These are phyloP conservation scores for Camponotus pennsylvanicus DNA, from an alignment of 1,140 invertebrate species.

Conservation along the genomic window DNA sequence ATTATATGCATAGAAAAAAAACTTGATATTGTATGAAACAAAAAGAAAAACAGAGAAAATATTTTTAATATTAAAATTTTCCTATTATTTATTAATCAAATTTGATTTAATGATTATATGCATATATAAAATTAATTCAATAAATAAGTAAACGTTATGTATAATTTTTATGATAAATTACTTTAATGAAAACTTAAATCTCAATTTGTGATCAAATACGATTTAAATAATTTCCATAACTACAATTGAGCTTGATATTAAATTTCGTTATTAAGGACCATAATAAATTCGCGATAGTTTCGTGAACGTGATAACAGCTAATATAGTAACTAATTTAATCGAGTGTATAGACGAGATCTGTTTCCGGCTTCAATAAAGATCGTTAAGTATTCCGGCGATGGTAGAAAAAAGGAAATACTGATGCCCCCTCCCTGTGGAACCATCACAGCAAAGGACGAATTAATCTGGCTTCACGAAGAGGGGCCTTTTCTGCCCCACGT, in stretches of 20 bases:
- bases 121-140: background rate
- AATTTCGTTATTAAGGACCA: background rate
- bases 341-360: background rate
- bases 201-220: background rate
- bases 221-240: background rate
- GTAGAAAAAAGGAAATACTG: constrained; percentile 57
- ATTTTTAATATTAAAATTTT: background rate
- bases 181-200: background rate
- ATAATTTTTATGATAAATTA: constrained; percentile 2
- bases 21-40: background rate
- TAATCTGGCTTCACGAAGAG: constrained; percentile 75
- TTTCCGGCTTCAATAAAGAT: constrained; percentile 57
- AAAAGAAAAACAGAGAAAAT: background rate
- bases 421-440: constrained; percentile 60
- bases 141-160: background rate
- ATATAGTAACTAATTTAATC: constrained; percentile 46
- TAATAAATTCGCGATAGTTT: background rate
- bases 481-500: constrained; percentile 71
- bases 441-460: constrained; percentile 72
- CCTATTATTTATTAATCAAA: background rate
- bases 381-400: constrained; percentile 64
- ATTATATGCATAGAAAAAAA: constrained; percentile 35
- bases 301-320: background rate
- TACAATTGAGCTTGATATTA: background rate
- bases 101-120: background rate